These are phyloP conservation scores for Brachypodius melanocephalos DNA, from an alignment of 2,113 vertebrate species.

Conservation along the genomic window DNA sequence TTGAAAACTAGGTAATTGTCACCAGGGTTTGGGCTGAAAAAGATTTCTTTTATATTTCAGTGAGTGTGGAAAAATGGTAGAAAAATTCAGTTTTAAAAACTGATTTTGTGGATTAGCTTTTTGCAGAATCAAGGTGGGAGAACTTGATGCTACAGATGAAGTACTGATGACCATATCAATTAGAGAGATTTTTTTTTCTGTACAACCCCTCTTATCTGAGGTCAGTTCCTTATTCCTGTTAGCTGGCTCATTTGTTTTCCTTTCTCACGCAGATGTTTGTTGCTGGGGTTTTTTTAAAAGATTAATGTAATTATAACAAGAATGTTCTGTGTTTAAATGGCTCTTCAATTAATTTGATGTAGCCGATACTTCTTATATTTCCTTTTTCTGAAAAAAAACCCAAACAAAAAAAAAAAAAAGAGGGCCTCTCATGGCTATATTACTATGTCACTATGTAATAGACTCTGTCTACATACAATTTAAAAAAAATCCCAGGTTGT, in stretches of 20 bases:
- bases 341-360: background rate
- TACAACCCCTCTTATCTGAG: background rate
- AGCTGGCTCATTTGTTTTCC: background rate
- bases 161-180: rapidly evolving
- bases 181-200: background rate
- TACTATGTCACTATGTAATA: background rate
- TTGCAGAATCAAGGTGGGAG: background rate
- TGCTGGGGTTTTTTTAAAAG: rapidly evolving
- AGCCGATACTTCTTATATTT: background rate
- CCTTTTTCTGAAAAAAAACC: background rate
- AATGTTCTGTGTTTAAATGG: background rate
- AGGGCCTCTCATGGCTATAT: background rate
- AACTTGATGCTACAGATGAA: background rate
- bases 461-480: background rate
- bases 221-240: background rate
- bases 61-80: background rate
- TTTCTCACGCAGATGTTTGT: background rate
- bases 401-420: background rate
- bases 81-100: background rate
- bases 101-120: background rate
- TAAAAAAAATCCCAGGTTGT: background rate
- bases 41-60: background rate
- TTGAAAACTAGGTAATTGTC: background rate
- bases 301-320: background rate
- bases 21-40: background rate